A percentile compares a stretch with the other conserved stretches of the same genome.
Evolutionary conservation across 2,113 vertebrate species (phyloP).

Genomic region (Microcebus tavaratra): DNA sequence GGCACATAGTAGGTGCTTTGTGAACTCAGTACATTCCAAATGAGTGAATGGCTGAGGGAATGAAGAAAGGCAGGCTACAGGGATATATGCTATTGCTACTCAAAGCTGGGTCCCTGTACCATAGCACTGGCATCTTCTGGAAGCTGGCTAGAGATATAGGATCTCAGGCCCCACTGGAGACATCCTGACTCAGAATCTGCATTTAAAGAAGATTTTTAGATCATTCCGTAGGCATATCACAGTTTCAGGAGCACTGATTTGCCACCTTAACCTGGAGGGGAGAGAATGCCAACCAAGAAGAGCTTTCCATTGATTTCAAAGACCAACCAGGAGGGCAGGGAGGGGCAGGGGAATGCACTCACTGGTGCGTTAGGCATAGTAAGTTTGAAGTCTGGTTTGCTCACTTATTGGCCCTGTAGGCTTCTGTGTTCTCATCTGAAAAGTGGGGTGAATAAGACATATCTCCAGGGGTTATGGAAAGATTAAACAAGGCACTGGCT

Average conservation of each 20-base stretch:
- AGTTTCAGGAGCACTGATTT: background rate
- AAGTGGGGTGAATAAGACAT: background rate
- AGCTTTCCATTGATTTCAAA: background rate
- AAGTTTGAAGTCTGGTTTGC: background rate
- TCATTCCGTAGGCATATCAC: background rate
- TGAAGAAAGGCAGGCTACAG: background rate
- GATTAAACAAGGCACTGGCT: background rate
- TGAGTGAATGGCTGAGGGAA: background rate
- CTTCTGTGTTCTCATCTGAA: constrained; percentile 14
- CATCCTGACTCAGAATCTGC: background rate
- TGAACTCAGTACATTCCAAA: background rate
- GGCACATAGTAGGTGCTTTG: background rate
- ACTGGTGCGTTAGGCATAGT: background rate
- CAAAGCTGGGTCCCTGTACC: background rate
- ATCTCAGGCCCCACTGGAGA: background rate
- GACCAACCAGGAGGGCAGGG: background rate
- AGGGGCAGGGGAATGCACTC: background rate
- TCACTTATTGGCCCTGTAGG: background rate
- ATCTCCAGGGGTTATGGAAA: background rate
- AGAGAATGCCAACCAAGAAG: background rate
- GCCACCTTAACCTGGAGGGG: background rate
- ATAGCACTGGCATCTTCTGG: background rate
- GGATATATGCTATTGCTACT: background rate
- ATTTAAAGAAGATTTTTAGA: background rate
- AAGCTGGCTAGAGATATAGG: background rate